phyloP scores from a whole-genome alignment of 2,888 invertebrate species.

The Carcina quercana region DNA sequence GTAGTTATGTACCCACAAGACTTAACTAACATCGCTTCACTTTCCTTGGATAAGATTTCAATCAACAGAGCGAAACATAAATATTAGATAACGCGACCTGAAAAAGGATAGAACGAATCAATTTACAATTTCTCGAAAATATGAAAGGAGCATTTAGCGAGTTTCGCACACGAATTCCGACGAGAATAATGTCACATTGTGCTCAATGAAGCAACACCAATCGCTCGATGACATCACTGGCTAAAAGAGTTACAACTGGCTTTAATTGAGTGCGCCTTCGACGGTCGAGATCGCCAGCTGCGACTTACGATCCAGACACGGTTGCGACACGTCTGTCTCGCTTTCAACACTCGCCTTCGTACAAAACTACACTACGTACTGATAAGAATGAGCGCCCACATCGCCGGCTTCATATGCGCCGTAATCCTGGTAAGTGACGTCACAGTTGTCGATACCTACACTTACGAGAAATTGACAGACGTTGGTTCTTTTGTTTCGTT shows the following conservation, averaged over 20 bases:
- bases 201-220: slow-evolving; percentile 38
- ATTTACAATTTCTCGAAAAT: too few relatives aligned
- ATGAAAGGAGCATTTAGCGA: too few relatives aligned
- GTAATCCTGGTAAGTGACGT: slow-evolving; percentile 61
- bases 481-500: too few relatives aligned
- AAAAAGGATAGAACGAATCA: too few relatives aligned
- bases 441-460: too few relatives aligned
- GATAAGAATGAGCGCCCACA: slow-evolving; percentile 45
- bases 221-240: slow-evolving; percentile 57
- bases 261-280: slow-evolving; percentile 54
- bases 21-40: too few relatives aligned
- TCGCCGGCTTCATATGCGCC: slow-evolving; percentile 52
- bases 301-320: slow-evolving; percentile 42
- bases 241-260: slow-evolving; percentile 44
- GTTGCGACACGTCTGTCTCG: slow-evolving; percentile 45
- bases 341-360: slow-evolving; percentile 17
- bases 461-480: too few relatives aligned
- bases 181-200: slow-evolving; percentile 29
- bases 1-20: too few relatives aligned
- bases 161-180: slow-evolving; percentile 18
- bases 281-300: slow-evolving; percentile 33
- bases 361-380: slow-evolving; percentile 17
- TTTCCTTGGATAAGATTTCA: too few relatives aligned
- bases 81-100: too few relatives aligned
- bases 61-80: too few relatives aligned